Evolutionary conservation across 2,888 invertebrate genomes (phyloP), one percentile per base, ranked within the genome.

Genomic region (Drosophila paramelanica): DNA sequence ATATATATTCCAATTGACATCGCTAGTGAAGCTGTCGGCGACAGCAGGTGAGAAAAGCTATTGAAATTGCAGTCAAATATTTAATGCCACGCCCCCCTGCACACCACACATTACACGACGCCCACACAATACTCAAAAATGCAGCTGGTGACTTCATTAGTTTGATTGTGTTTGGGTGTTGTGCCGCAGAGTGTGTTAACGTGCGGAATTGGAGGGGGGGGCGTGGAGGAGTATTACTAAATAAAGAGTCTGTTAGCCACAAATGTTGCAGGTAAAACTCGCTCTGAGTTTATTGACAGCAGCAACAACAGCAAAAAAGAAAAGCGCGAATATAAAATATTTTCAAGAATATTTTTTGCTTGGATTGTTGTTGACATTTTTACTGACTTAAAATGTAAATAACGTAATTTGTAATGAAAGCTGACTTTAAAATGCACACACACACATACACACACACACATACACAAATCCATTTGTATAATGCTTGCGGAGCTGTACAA

Each of bases 391-490:
- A 74, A 80, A 72, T 73, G 77, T 66, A 79, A 88, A 85, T 81
- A 83, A 79, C 73, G 83, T 88, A 81, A 85, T 85, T 82, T 81
- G 74, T 79, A 86, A 81, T 88, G 81, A 81, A 85, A 83, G 67
- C 65, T 67, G 50, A 46, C 67, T 59, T 25, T 27, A 49, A 59
- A 66, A 55, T 17, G 49, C 46, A 60, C 46, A 38, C 50, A 58
- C 45, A 33, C 50, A 41, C 60, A 33, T 10, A 42, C 38, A 46
- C 39, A 62, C 13, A 52, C 38, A 39, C 33, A 61, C 62, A 57
- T 53, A 62, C 41, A 58, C 58, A 56, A 61, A 64, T 65, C 60
- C 70, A 73, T 70, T 64, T 61, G 70, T 79, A 73, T 67, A 68
- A 67, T 49, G 64, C 45, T 43, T 71, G 67, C 57, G 53, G 74